phyloP scores from a whole-genome alignment of 2,888 invertebrate species.

The Cosmorhoe ocellata region DNA sequence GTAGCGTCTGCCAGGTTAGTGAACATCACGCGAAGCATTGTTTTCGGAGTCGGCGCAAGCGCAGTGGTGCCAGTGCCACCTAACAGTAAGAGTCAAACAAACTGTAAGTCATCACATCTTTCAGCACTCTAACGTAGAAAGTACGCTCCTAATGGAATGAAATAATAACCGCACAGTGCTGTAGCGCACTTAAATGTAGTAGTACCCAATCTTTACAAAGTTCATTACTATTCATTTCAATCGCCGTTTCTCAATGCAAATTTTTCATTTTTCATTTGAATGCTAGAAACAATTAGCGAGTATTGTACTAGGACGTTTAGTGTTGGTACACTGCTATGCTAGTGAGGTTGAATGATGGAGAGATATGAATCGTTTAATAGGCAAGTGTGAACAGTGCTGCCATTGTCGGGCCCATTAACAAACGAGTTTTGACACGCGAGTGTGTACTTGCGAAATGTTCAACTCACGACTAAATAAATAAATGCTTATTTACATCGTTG shows the following conservation, averaged over 20 bases:
- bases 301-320: conserved; percentile 49
- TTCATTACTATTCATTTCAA: conserved; percentile 18
- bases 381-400: conserved; percentile 71
- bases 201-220: not conserved
- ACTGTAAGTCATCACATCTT: not conserved
- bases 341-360: conserved; percentile 66
- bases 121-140: not conserved
- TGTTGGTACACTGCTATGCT: conserved; percentile 44
- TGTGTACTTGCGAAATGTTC: conserved; percentile 65
- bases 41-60: conserved; percentile 14
- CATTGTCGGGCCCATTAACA: conserved; percentile 70
- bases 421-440: conserved; percentile 77
- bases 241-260: conserved; percentile 30
- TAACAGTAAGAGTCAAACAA: not conserved
- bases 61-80: not conserved
- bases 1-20: conserved; percentile 19
- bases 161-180: not conserved
- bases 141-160: no score
- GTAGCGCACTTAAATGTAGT: not conserved
- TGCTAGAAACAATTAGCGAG: conserved; percentile 45
- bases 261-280: conserved; percentile 48
- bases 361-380: conserved; percentile 75
- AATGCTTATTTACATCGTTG: conserved; percentile 67
- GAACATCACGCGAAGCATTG: conserved; percentile 19
- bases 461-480: conserved; percentile 73